Evolutionary conservation across 1,140 invertebrate species (phyloP).

Genomic region (Aleiodes sp.): DNA sequence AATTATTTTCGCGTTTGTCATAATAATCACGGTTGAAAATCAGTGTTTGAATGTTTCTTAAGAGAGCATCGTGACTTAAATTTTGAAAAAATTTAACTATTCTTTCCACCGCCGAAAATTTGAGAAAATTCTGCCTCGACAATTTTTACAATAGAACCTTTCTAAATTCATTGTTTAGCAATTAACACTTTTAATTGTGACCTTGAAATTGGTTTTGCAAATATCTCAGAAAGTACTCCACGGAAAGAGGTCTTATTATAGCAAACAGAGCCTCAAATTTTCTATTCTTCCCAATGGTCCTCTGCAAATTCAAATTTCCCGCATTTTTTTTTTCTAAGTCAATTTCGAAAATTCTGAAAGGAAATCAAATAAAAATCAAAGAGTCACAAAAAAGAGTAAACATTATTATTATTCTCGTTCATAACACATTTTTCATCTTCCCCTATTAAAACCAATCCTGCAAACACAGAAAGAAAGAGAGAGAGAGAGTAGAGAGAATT

Average conservation of each 20-base stretch:
- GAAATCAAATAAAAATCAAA: neutral
- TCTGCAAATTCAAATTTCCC: too few species aligned
- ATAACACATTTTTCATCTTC: neutral
- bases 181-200: too few species aligned
- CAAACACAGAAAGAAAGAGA: neutral
- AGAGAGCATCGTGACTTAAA: too few species aligned
- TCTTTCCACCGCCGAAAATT: neutral
- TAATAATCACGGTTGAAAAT: neutral
- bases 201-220: too few species aligned
- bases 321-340: too few species aligned
- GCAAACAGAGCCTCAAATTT: too few species aligned
- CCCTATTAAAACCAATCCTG: constrained; percentile 16
- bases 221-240: too few species aligned
- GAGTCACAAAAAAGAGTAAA: constrained; percentile 23
- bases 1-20: neutral
- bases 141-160: constrained; percentile 34
- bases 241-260: too few species aligned
- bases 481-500: neutral
- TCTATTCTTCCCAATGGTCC: too few species aligned
- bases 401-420: constrained; percentile 24
- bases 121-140: constrained; percentile 21
- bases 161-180: too few species aligned
- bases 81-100: too few species aligned
- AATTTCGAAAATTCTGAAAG: too few species aligned
- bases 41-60: neutral